Conservation (phyloP, 2,797 vertebrate species). For the Tiaroga cobitis region DNA sequence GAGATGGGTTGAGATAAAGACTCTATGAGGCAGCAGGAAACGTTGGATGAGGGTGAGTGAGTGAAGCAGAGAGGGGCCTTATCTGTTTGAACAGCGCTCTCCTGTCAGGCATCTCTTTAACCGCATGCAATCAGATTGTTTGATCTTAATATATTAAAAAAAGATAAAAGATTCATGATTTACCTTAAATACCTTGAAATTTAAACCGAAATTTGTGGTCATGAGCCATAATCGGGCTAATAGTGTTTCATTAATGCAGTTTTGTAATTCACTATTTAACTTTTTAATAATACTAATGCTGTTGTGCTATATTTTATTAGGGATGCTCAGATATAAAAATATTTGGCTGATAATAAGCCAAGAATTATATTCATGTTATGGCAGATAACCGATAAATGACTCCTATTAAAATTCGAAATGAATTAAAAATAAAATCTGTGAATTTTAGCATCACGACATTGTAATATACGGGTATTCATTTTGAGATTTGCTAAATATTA, state of each 20-base stretch:
- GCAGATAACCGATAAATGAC: background rate
- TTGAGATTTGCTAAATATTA: too few species aligned
- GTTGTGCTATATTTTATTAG: background rate
- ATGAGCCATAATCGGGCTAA: background rate
- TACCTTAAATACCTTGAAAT: background rate
- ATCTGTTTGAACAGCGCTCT: constrained; percentile 45
- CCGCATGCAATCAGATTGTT: constrained; percentile 17
- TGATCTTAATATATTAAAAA: background rate
- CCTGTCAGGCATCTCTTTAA: constrained; percentile 26
- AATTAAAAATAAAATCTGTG: background rate
- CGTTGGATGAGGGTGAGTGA: constrained; percentile 32
- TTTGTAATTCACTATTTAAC: background rate
- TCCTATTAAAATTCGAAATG: background rate
- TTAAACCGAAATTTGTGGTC: constrained; percentile 6
- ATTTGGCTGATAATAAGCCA: background rate
- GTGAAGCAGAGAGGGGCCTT: constrained; percentile 46
- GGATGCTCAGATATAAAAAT: too few species aligned
- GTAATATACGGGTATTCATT: background rate
- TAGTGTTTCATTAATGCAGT: background rate
- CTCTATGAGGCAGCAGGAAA: constrained; percentile 34
- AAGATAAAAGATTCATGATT: background rate
- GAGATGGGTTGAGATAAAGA: constrained; percentile 49
- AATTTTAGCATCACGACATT: background rate
- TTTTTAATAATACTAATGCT: background rate
- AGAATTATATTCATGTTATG: background rate